Evolutionary conservation across 2,113 vertebrate genomes (phyloP).

Genomic region (Zingel zingel): DNA sequence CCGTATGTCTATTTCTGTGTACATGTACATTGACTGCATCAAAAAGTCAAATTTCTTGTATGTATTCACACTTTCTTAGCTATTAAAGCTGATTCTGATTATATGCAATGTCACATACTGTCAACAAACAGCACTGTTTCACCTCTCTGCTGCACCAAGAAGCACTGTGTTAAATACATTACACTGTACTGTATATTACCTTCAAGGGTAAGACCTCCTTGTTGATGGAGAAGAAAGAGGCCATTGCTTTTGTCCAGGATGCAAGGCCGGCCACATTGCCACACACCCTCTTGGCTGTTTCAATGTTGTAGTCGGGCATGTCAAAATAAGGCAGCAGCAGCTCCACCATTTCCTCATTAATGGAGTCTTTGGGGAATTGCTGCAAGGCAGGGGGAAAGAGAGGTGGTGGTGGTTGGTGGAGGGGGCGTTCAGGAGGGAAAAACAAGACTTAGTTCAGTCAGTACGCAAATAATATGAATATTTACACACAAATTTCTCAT

Average conservation of each 20-base stretch:
- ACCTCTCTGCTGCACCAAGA: neutral
- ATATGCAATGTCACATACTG: neutral
- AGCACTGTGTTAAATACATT: neutral
- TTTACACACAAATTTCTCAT: neutral
- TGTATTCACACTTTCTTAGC: no score
- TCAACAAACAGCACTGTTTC: neutral
- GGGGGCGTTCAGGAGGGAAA: neutral
- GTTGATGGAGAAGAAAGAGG: conserved; percentile 94
- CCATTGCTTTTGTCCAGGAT: conserved; percentile 98
- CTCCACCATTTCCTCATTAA: conserved; percentile 95
- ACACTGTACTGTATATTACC: conserved; percentile 75
- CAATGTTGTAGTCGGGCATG: conserved; percentile 95
- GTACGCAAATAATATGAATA: neutral
- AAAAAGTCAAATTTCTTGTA: no score
- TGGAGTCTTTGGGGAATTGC: conserved; percentile 97
- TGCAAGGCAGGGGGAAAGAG: conserved; percentile 57
- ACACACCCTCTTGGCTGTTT: conserved; percentile 93
- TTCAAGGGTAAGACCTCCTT: conserved; percentile 97
- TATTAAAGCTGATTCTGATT: no score
- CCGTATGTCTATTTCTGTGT: no score
- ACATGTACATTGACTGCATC: no score
- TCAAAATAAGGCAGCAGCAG: conserved; percentile 95
- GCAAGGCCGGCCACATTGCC: conserved; percentile 96
- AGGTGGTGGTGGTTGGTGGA: neutral
- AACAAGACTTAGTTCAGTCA: neutral